Evolutionary conservation across 53 echinoderm and acorn worm genomes (phyloP).

Genomic region (Mesocentrotus franciscanus): DNA sequence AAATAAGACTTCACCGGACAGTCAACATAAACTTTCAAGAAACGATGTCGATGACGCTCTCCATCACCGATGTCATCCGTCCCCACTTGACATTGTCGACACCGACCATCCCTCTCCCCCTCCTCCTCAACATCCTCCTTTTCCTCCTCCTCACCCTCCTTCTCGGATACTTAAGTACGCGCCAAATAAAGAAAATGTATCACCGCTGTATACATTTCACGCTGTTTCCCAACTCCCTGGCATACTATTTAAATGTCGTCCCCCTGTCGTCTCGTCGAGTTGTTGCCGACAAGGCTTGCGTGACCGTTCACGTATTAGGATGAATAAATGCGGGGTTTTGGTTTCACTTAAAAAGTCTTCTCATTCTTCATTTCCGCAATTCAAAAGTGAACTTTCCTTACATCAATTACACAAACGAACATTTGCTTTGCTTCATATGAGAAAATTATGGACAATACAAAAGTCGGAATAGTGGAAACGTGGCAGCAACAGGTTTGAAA

Average conservation of each 20-base stretch:
- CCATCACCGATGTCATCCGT: not conserved
- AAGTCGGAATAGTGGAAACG: no score
- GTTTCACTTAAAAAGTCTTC: not conserved
- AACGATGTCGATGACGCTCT: not conserved
- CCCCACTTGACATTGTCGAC: not conserved
- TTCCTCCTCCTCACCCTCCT: not conserved
- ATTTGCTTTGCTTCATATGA: no score
- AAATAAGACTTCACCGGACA: not conserved
- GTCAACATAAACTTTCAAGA: not conserved
- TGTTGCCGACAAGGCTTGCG: not conserved
- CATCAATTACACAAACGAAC: no score
- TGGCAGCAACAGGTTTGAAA: no score
- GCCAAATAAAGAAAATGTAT: slow-evolving; percentile 14
- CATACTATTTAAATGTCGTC: not conserved
- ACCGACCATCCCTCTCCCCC: not conserved
- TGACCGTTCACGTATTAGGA: not conserved
- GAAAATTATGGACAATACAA: no score
- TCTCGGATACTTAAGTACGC: not conserved
- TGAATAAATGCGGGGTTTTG: not conserved
- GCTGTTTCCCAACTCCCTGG: not conserved
- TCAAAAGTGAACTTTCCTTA: no score
- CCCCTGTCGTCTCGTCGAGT: not conserved
- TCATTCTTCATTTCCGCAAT: not conserved
- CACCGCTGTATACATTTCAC: slow-evolving; percentile 8
- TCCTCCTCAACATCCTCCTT: not conserved